Conservation (phyloP, 2,888 invertebrate genomes). For the Polydrusus cervinus region DNA sequence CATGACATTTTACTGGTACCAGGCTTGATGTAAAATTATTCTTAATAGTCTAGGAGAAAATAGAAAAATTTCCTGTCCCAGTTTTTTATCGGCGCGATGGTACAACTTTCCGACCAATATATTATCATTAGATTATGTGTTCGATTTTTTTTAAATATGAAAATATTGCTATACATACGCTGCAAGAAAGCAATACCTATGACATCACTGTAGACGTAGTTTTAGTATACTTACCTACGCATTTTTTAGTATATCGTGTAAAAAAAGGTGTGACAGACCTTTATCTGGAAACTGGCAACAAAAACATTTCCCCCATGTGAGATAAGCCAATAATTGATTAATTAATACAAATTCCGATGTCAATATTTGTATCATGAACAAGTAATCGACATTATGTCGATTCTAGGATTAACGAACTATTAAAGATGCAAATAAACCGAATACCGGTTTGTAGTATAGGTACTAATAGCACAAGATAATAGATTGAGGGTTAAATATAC, state of each 20-base stretch:
- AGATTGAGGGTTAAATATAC: neutral
- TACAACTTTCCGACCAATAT: too few species aligned
- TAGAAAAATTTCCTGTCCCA: too few species aligned
- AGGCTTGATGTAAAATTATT: too few species aligned
- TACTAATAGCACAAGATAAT: too few species aligned
- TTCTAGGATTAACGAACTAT: conserved; percentile 9
- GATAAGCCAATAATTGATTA: conserved; percentile 23
- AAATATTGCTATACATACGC: too few species aligned
- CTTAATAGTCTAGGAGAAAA: too few species aligned
- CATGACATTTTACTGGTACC: too few species aligned
- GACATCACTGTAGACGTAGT: neutral
- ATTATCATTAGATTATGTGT: too few species aligned
- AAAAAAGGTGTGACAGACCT: neutral
- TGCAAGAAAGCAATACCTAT: too few species aligned
- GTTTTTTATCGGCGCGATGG: too few species aligned
- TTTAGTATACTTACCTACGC: neutral
- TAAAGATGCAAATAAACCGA: conserved; percentile 16
- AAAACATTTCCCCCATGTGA: conserved; percentile 10
- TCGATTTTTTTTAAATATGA: too few species aligned
- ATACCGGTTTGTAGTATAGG: neutral
- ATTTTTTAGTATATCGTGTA: neutral
- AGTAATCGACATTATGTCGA: conserved; percentile 9
- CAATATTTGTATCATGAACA: conserved; percentile 17
- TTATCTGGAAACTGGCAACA: too few species aligned
- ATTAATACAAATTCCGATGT: conserved; percentile 17